Evolutionary conservation across 2,888 invertebrate genomes (phyloP).

Genomic region (Oasisia sp.): DNA sequence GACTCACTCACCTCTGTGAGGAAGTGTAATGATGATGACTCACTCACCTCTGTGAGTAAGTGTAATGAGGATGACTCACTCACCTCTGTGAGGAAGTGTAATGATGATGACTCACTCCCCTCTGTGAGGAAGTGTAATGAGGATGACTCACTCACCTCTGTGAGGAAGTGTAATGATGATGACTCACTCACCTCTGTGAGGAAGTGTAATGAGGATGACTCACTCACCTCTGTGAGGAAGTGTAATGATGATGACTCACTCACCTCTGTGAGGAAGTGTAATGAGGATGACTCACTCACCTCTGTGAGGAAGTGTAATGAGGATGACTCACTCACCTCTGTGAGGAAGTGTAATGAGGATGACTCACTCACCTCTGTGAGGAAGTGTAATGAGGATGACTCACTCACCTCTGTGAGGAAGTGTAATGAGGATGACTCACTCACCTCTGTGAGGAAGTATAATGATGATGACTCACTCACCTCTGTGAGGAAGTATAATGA

Average conservation of each 20-base stretch:
- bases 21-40: too few relatives aligned
- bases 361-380: constrained; percentile 80
- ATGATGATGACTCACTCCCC: too few relatives aligned
- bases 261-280: constrained; percentile 78
- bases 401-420: constrained; percentile 80
- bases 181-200: constrained; percentile 80
- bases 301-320: constrained; percentile 74
- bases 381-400: too few relatives aligned
- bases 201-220: too few relatives aligned
- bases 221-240: constrained; percentile 80
- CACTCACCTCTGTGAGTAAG: constrained; percentile 80
- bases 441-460: constrained; percentile 78
- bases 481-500: constrained; percentile 74
- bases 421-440: too few relatives aligned
- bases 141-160: constrained; percentile 86
- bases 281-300: too few relatives aligned
- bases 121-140: constrained; percentile 74
- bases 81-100: constrained; percentile 78
- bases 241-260: too few relatives aligned
- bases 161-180: too few relatives aligned
- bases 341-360: too few relatives aligned
- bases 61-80: too few relatives aligned
- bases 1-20: constrained; percentile 80
- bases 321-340: constrained; percentile 86
- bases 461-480: too few relatives aligned